Evolutionary conservation across 2,797 vertebrate species (phyloP), one percentile per base, ranked within the genome.

Genomic region (Bufotes viridis): DNA sequence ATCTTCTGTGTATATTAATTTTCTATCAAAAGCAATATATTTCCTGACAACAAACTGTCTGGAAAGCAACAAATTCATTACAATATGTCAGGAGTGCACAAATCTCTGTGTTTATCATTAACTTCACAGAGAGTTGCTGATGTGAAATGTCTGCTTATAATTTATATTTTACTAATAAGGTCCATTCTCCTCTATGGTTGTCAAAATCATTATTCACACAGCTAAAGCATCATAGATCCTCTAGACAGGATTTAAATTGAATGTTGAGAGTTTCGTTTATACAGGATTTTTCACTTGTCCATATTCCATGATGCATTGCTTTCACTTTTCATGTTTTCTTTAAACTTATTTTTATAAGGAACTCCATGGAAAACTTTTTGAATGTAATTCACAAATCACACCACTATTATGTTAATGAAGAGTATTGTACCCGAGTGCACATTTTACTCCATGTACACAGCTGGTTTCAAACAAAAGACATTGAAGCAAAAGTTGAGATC

Each of bases 111-210:
- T 86, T 89, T 89, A 89, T 89, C 79, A 89, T 89, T 89, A 89
- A 82, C 88, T 82, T 89, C 61, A 65, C 87, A 82, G 84, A 89
- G 78, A 89, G 84, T 78, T 89, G 88, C 84, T 89, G 88, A 86
- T 86, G 83, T 86, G 78, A 85, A 81, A 81, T 89, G 88, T 82
- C 84, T 89, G 18, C 18, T 86, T 89, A 89, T 89, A 86, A 89
- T 89, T 89, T 89, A 89, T 89, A 82, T 89, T 86, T 86, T 86
- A 89, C 88, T 89, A 89, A 89, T 86, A 89, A 89, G 88, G 84
- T 89, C 79, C 88, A 86, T 89, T 82, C 53, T 82, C 55, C 76
- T 78, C 60, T 78, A 82, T 61, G 34, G 70, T 53, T 82, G 88
- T 86, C 88, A 82, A 86, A 89, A 78, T 76, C 84, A 89, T 89